Evolutionary conservation across 2,888 invertebrate species (phyloP), one percentile per base, ranked within the genome.

Genomic region (Leptopilina myrica): DNA sequence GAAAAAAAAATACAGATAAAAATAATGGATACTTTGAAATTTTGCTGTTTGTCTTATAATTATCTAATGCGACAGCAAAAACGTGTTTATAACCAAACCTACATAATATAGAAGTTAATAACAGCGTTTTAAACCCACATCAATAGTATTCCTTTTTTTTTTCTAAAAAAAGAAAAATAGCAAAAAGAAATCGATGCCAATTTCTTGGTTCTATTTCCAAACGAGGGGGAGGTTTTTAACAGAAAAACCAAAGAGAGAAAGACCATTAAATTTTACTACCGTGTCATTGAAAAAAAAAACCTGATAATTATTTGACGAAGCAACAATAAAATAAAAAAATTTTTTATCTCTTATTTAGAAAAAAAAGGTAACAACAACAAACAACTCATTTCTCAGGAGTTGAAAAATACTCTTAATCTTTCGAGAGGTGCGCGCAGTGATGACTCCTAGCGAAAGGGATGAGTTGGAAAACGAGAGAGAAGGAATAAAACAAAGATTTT

Each of bases 221-320:
- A n/a, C 8, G 69, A 53, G 69, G 53, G 69, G 69, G 69, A 53
- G 69, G 69, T 69, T 69, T 26, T 7, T n/a, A n/a, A 14, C 14
- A 69, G 73, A 73, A 73, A 73, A 33, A 56, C 53, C 73, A 56
- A 69, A 73, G 53, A 8, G 26, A 73, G 26, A 53, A 69, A 69
- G 67, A 69, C 15, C 26, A 14, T 11, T 67, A 56, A 56, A 56
- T 33, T 56, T 53, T 56, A 56, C 33, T 56, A n/a, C n/a, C 73
- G 73, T 73, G 73, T 56, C 53, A 26, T 73, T 56, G 33, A 40
- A 53, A 69, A 46, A 46, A 73, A 46, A 73, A 73, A 14, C 73
- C 73, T 73, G 9, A 56, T 14, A 53, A 56, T 73, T 73, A 73
- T 73, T 73, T 53, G 73, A 56, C 14, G 73, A 53, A 26, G 53